Evolutionary conservation across 2,888 invertebrate genomes (phyloP), one percentile per base, ranked within the genome.

Genomic region (Ornithoptera alexandrae): DNA sequence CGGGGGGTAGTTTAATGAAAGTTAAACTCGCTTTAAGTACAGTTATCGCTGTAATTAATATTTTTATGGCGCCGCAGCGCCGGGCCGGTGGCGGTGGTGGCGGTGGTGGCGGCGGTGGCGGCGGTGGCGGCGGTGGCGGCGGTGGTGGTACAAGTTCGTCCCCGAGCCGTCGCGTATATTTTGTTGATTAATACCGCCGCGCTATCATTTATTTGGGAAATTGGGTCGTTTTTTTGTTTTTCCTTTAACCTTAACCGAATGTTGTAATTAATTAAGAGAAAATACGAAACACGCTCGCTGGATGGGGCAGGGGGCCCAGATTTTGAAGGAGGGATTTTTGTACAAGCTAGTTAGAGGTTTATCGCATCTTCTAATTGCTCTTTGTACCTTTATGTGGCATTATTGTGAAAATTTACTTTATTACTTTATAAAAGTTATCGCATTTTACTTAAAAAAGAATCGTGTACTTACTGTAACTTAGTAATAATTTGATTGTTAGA

Each of bases 31-130:
- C 77, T 79, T 77, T 76, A 74, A 77, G 77, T 78, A 78, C 75
- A 83, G 80, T 87, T 88, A 88, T 87, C 86, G 83, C 72, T 64
- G 79, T 88, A 87, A 88, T 88, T 87, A 88, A 85, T 87, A 87
- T 83, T 88, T 87, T 88, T 84, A 86, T 83, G 78, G 79, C 78
- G 77, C 77, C 73, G 74, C 72, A 68, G 30, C 22, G 65, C 46
- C 64, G 58, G 50, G 63, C 46, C 18, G 50, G 50, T 10, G 39
- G 39, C 15, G 15, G 15, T 12, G 46, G 15, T 15, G 46, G 46
- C 46, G 46, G 46, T 3, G 46, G 39, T 39, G 39, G 39, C 7
- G 39, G 39, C 8, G 36, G 36, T 39, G 39, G 39, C 8, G 39
- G 39, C 42, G 42, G 10, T 6, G 42, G 10, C 8, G 42, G 42